A percentile compares a stretch with the other conserved stretches of the same genome.
Conservation (phyloP, 2,113 vertebrate genomes). For the Beaufortia kweichowensis region DNA sequence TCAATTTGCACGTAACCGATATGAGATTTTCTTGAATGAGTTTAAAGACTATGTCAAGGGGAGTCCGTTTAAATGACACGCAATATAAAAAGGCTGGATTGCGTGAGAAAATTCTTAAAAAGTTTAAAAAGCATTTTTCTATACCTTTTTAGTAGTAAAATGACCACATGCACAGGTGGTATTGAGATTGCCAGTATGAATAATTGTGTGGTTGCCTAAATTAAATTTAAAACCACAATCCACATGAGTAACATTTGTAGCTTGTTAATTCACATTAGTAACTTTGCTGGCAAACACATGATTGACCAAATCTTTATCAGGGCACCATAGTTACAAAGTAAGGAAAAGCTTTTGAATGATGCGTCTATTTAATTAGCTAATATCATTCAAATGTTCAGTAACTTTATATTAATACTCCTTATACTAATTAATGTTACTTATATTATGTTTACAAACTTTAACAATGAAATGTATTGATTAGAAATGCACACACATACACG, state of each 20-base stretch:
- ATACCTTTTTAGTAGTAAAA: neutral
- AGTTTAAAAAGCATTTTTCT: neutral
- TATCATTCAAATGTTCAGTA: neutral
- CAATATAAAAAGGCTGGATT: constrained; percentile 18
- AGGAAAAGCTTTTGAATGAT: neutral
- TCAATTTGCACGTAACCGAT: constrained; percentile 53
- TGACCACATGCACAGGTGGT: neutral
- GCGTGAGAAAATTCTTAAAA: constrained; percentile 15
- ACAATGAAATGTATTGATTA: too few species aligned
- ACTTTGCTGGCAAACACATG: neutral
- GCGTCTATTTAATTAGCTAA: neutral
- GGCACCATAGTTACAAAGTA: neutral
- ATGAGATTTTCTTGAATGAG: constrained; percentile 42
- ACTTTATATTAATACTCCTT: neutral
- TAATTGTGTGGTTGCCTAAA: neutral
- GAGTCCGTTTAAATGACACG: constrained; percentile 37
- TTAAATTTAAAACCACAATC: neutral
- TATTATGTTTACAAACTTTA: neutral
- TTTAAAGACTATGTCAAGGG: constrained; percentile 38
- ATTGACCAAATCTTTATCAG: neutral
- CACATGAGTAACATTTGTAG: neutral
- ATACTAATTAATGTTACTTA: neutral
- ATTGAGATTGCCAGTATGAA: neutral
- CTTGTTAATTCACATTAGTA: neutral
- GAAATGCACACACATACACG: neutral